Evolutionary conservation across 2,888 invertebrate species (phyloP).

Genomic region (Sepioteuthis lessoniana): DNA sequence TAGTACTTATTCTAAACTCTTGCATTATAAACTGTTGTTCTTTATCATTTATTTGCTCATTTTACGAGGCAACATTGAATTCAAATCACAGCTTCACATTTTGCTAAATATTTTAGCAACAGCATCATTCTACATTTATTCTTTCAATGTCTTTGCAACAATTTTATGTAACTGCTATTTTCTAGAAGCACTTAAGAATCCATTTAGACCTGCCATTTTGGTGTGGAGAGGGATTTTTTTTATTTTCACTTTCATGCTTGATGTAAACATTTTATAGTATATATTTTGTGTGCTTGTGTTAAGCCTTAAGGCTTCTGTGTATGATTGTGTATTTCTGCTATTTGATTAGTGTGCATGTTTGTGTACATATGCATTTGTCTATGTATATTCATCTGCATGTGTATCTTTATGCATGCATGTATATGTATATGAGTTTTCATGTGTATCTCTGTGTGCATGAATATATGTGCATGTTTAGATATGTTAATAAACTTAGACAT

Average conservation of each 20-base stretch:
- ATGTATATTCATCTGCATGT: no score
- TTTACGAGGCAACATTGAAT: neutral
- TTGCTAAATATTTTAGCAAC: neutral
- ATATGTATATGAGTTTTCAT: no score
- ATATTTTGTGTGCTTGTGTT: neutral
- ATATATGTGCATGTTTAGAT: no score
- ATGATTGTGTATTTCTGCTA: neutral
- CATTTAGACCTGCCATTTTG: conserved; percentile 9
- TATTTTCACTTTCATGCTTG: neutral
- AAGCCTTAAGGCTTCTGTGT: neutral
- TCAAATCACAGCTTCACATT: neutral
- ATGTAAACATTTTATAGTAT: neutral
- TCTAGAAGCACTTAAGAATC: conserved; percentile 20
- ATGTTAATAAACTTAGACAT: no score
- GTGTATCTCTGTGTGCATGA: no score
- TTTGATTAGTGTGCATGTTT: neutral
- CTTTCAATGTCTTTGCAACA: neutral
- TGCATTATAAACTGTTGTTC: neutral
- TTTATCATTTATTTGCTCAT: neutral
- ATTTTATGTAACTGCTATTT: neutral
- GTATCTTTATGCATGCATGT: no score
- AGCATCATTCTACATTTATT: neutral
- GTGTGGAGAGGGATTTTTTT: neutral
- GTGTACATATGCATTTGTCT: neutral
- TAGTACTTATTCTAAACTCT: neutral